Conservation (phyloP, 2,797 vertebrate species). For the Gadopsis bispinosus region DNA sequence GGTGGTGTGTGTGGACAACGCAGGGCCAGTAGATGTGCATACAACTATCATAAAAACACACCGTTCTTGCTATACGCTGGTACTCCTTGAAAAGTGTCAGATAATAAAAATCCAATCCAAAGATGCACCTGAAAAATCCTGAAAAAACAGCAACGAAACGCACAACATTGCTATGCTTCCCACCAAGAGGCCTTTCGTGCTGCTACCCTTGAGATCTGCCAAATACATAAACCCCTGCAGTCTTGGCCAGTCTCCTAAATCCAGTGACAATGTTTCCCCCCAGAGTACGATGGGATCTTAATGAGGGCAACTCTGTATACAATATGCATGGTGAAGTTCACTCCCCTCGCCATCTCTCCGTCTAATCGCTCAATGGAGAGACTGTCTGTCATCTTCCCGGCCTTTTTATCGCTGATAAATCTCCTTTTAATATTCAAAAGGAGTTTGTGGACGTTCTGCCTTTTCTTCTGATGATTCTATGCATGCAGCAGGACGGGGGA, state of each 20-base stretch:
- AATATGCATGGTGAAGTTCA: slow-evolving; percentile 66
- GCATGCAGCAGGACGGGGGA: slow-evolving; percentile 62
- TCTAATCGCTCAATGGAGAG: slow-evolving; percentile 60
- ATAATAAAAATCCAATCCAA: slow-evolving; percentile 34
- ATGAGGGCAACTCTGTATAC: slow-evolving; percentile 69
- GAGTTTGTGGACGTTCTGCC: slow-evolving; percentile 75
- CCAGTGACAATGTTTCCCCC: slow-evolving; percentile 62
- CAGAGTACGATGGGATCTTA: slow-evolving; percentile 71
- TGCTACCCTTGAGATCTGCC: slow-evolving; percentile 51
- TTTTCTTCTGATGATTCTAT: slow-evolving; percentile 79
- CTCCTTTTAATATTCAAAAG: slow-evolving; percentile 81
- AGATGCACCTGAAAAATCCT: slow-evolving; percentile 31
- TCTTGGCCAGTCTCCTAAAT: slow-evolving; percentile 64
- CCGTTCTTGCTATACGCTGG: not conserved
- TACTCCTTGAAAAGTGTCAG: slow-evolving; percentile 34
- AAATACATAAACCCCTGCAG: slow-evolving; percentile 65
- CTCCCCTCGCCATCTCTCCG: slow-evolving; percentile 63
- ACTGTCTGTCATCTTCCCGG: slow-evolving; percentile 70
- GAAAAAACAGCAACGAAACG: slow-evolving; percentile 35
- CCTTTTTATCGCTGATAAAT: slow-evolving; percentile 58
- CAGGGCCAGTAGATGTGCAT: slow-evolving; percentile 1
- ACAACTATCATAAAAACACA: slow-evolving; percentile 6
- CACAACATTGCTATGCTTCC: slow-evolving; percentile 45
- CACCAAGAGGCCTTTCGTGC: slow-evolving; percentile 55
- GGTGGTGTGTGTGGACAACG: not conserved